Percentiles rank a stretch among this genome's conserved stretches.
These are phyloP conservation scores for Montipora efflorescens DNA, from an alignment of 64 coral and sea anemone species.

Conservation along the genomic window DNA sequence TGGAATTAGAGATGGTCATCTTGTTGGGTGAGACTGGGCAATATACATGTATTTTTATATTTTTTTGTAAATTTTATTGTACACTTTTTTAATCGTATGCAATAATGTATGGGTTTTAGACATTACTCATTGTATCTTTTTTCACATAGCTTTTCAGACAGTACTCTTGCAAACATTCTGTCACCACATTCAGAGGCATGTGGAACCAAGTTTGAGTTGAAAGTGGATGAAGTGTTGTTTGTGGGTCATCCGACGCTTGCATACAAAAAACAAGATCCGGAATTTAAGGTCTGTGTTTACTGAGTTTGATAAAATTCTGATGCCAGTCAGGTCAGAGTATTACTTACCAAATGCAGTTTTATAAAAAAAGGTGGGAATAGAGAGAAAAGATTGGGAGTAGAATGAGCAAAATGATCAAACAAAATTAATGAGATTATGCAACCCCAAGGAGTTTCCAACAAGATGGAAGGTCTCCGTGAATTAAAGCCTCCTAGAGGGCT, in stretches of 20 bases:
- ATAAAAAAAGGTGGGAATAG: too few species aligned
- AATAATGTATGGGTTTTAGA: not conserved
- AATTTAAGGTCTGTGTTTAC: constrained; percentile 62
- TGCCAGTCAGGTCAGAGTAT: too few species aligned
- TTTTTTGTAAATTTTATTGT: too few species aligned
- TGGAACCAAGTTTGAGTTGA: constrained; percentile 95
- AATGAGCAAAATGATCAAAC: too few species aligned
- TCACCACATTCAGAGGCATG: constrained; percentile 86
- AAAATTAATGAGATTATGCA: too few species aligned
- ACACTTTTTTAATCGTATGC: too few species aligned
- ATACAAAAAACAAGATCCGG: constrained; percentile 47
- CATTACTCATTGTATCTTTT: not conserved
- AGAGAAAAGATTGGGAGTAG: too few species aligned
- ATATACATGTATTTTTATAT: too few species aligned
- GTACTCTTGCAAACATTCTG: constrained; percentile 94
- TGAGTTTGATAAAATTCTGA: not conserved
- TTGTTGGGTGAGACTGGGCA: constrained; percentile 60
- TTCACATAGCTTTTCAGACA: constrained; percentile 88
- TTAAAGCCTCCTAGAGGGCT: too few species aligned
- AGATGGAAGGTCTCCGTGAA: too few species aligned
- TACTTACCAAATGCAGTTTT: too few species aligned
- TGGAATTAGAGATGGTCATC: constrained; percentile 77
- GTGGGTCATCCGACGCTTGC: constrained; percentile 90
- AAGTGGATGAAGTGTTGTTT: constrained; percentile 96
- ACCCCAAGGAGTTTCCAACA: too few species aligned